Conservation (phyloP, 2,113 vertebrate genomes). For the Tinamus guttatus region DNA sequence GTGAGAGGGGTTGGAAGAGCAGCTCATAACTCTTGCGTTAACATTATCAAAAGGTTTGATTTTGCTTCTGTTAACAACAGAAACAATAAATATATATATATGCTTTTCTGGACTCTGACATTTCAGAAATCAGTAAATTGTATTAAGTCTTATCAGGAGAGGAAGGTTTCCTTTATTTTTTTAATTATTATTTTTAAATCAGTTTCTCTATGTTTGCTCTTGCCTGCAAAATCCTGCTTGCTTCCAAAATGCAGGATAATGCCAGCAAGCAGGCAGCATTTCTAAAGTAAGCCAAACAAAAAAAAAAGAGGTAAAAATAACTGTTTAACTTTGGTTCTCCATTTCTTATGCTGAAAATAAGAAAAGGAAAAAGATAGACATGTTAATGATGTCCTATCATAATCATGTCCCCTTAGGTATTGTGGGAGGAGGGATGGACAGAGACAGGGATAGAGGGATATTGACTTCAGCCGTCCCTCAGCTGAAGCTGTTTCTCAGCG, state of each 20-base stretch:
- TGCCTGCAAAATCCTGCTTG: background rate
- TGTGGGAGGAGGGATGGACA: background rate
- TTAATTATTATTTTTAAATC: background rate
- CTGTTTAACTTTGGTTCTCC: background rate
- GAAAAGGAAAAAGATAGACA: background rate
- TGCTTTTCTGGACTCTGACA: background rate
- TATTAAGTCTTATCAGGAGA: background rate
- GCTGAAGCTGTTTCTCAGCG: constrained; percentile 5
- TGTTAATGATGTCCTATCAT: background rate
- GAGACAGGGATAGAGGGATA: background rate
- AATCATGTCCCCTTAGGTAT: background rate
- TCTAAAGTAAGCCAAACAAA: background rate
- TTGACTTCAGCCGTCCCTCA: constrained; percentile 5
- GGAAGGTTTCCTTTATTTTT: background rate
- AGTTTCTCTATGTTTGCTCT: background rate
- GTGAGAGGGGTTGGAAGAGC: background rate
- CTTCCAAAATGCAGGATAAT: background rate
- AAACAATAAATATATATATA: background rate
- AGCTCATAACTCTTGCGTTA: background rate
- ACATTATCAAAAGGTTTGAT: background rate
- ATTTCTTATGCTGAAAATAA: background rate
- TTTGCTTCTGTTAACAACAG: background rate
- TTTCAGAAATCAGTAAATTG: background rate
- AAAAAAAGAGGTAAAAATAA: background rate
- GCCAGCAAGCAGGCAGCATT: background rate